phyloP scores from a whole-genome alignment of 2,797 vertebrate species.

The Chelon auratus region DNA sequence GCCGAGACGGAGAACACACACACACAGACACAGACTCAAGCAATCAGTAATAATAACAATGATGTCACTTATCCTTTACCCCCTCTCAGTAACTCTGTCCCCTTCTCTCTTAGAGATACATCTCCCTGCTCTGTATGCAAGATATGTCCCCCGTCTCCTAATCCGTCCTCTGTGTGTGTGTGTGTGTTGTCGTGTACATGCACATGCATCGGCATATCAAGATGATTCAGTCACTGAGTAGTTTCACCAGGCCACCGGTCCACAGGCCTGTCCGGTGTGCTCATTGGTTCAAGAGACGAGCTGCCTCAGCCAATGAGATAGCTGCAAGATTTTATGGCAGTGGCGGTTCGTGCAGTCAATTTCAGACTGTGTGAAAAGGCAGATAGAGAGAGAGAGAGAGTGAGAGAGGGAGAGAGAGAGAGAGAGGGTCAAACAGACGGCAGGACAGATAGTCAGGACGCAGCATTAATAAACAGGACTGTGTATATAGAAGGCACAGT shows the following conservation, averaged over 20 bases:
- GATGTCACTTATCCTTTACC: conserved; percentile 21
- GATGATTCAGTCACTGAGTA: conserved; percentile 70
- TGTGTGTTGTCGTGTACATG: conserved; percentile 7
- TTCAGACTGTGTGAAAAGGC: conserved; percentile 5
- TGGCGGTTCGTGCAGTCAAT: conserved; percentile 36
- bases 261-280: conserved; percentile 47
- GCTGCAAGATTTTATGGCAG: conserved; percentile 51
- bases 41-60: conserved; percentile 38
- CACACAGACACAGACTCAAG: neutral
- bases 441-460: conserved; percentile 1
- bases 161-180: conserved; percentile 47
- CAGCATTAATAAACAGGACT: conserved; percentile 26
- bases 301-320: conserved; percentile 60
- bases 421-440: neutral
- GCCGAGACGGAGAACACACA: neutral
- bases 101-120: conserved; percentile 23
- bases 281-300: conserved; percentile 61
- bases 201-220: conserved; percentile 47
- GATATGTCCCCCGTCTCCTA: conserved; percentile 41
- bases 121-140: conserved; percentile 58
- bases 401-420: neutral
- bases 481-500: neutral
- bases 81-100: conserved; percentile 4
- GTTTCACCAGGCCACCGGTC: conserved; percentile 59
- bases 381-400: neutral